Base-by-base conservation (phyloP, 2,113 vertebrate species). In the Odobenus rosmarus region DNA sequence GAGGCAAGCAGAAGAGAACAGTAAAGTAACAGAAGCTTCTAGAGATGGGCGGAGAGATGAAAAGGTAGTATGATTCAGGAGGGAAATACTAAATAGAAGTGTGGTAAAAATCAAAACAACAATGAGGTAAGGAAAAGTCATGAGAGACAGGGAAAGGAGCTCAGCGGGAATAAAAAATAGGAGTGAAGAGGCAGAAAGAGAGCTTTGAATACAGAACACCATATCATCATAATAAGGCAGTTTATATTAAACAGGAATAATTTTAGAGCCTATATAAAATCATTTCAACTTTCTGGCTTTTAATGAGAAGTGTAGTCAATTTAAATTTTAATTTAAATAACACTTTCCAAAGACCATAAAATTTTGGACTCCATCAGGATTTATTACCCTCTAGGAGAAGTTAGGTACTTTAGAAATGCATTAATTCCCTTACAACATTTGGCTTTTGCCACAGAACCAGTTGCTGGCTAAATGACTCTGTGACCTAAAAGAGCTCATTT, bases 271-370 rank as follows among this genome's bases (percentile, higher is more conserved):
- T 81, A n/a, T 84, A 33, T 86, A 95, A 82, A 95, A 80, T 81
- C 28, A 95, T 57, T 74, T 92, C 80, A 92, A 55, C 24, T 90
- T 90, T 96, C 57, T 93, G 51, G 53, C 39, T 96, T 96, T 92
- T 94, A 96, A 59, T 93, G 62, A 96, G 51, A 81, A 31, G 39
- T 93, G 1, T 61, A 94, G 55, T 84, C 71, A 67, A 69, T 94
- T 95, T 96, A 85, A 97, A 90, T 80, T 97, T 97, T 90, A 74
- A 96, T 95, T 96, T 85, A 90, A 95, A 64, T 76, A 76, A 67
- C n/a, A 62, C 7, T 95, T 96, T 95, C 13, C 82, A 95, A 92
- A 94, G 57, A 86, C 46, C 57, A 93, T 92, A 95, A 88, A 71
- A 72, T 64, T 90, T 72, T 92, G 39, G 13, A 92, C 39, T 79